Base-by-base conservation (phyloP, 2,797 vertebrate genomes). In the Coccyzus lansbergi region DNA sequence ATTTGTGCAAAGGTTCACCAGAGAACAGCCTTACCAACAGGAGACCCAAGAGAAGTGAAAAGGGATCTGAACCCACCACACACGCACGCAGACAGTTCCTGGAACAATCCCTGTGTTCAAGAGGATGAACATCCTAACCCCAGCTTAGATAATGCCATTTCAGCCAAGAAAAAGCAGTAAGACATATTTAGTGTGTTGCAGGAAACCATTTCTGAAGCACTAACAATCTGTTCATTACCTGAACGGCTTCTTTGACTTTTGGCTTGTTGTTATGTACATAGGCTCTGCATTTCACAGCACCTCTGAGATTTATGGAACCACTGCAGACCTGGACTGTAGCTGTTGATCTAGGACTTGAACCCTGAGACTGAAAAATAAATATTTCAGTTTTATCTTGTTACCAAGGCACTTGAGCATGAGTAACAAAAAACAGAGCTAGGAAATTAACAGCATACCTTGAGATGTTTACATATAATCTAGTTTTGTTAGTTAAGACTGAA, bases 251-350 rank as follows among this genome's bases (percentile, higher is more conserved):
- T 94, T 97, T 98, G 60, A 98, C 98, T 96, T 98, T 99, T 38
- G 99, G 98, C 93, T 98, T 99, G 97, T 97, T 99, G 98, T 96
- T 98, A 84, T 99, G 98, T 26, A 99, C 4, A 78, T 98, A 99
- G 62, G 98, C 98, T 98, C 98, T 98, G 96, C 99, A 98, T 68
- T 98, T 98, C 83, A 99, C 97, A 16, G 97, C 94, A 38, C 99
- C 99, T 76, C 96, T 98, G 65, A 99, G 93, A 14, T 97, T 98
- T 52, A 99, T 92, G 22, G 98, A 98, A 63, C 98, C 98, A 2
- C 98, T 98, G 93, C 98, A 98, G 60, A 86, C 67, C 90, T 98
- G 98, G 48, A 99, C 98, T 6, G 96, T 96, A 17, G 98, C 98
- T 31, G 98, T 97, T 40, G 94, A 96, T 83, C 98, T 97, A 65